These are phyloP conservation scores for Bergia puertoricense DNA, from an alignment of 92 coral and sea anemone genomes.

Conservation along the genomic window DNA sequence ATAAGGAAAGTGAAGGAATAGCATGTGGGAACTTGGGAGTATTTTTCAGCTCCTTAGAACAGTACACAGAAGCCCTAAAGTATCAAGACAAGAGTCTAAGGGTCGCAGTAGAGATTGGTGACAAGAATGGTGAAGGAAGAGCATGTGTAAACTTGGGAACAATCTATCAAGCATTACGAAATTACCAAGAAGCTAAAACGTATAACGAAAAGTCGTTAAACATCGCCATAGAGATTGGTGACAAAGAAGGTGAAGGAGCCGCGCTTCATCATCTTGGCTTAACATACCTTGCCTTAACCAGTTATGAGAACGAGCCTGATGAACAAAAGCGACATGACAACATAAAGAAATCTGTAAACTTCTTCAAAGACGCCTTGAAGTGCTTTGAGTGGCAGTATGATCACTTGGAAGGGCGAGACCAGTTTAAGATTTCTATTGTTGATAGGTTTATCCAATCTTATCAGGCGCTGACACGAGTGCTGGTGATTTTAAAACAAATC, in stretches of 20 bases:
- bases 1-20: not conserved
- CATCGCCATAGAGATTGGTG: no score
- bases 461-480: constrained; percentile 4
- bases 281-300: not conserved
- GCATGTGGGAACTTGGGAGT: constrained; percentile 27
- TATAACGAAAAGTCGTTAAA: no score
- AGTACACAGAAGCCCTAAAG: constrained; percentile 28
- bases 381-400: constrained; percentile 33
- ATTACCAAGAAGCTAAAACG: no score
- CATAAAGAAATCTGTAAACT: not conserved
- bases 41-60: not conserved
- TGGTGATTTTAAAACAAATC: no score
- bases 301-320: not conserved
- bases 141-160: no score
- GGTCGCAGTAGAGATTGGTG: constrained; percentile 3
- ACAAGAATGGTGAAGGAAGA: constrained; percentile 24
- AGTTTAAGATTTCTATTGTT: constrained; percentile 39
- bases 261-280: constrained; percentile 13
- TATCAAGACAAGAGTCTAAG: constrained; percentile 12
- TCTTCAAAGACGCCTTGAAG: constrained; percentile 11
- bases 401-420: constrained; percentile 18
- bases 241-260: no score
- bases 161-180: no score
- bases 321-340: not conserved
- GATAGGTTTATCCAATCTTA: constrained; percentile 34